A percentile compares a stretch with the other conserved stretches of the same genome.
Conservation (phyloP, 2,797 vertebrate species). For the Chromobotia macracanthus region DNA sequence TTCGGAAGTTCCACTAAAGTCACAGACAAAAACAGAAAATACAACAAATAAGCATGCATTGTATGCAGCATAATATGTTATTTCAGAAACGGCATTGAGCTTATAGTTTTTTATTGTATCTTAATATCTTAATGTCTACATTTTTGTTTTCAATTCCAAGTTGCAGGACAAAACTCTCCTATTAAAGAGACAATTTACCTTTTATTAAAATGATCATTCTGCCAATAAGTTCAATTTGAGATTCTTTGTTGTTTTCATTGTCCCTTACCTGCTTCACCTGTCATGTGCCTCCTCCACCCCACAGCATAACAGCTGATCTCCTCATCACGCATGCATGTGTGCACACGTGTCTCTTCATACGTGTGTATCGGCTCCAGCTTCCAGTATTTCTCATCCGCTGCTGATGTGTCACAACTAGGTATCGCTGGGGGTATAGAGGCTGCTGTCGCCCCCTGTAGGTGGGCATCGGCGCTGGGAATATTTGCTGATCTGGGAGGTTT, state of each 20-base stretch:
- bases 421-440: background rate
- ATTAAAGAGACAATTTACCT: too few relatives aligned
- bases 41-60: background rate
- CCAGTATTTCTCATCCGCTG: slow-evolving; percentile 68
- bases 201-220: too few relatives aligned
- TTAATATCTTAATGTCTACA: too few relatives aligned
- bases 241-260: background rate
- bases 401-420: slow-evolving; percentile 27
- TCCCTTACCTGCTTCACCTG: slow-evolving; percentile 31
- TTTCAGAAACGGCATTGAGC: too few relatives aligned
- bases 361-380: slow-evolving; percentile 67
- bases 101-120: too few relatives aligned
- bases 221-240: background rate
- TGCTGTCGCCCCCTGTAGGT: slow-evolving; percentile 26
- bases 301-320: slow-evolving; percentile 77
- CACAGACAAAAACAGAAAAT: background rate
- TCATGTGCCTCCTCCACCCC: slow-evolving; percentile 53
- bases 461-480: too few relatives aligned
- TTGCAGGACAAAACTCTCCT: too few relatives aligned
- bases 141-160: too few relatives aligned
- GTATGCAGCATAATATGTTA: background rate
- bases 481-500: slow-evolving; percentile 39
- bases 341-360: slow-evolving; percentile 64
- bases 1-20: slow-evolving; percentile 10
- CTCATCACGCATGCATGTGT: background rate